Base-by-base conservation (phyloP, 2,888 invertebrate species). In the Perizoma affinitatum region DNA sequence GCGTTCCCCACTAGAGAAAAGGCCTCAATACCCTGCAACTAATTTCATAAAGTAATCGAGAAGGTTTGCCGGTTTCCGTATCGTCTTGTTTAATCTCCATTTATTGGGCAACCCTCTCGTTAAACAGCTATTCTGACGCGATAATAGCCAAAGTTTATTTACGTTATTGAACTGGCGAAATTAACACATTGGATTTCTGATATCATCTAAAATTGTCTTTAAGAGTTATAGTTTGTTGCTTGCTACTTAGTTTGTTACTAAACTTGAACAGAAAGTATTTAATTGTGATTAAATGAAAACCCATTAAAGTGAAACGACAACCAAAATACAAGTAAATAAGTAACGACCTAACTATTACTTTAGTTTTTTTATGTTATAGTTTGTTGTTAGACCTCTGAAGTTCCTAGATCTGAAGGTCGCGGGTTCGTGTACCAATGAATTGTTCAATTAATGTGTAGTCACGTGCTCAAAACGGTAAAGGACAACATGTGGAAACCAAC, bases 51-150 rank as follows among this genome's bases (percentile, higher is more conserved):
- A 87, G 83, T 84, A 83, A 86, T 86, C 82, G 84, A 77, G 80
- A 78, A 84, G 82, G 82, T 40, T 81, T 75, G 72, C 78, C 79
- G 83, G 82, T 80, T 78, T 83, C 79, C 80, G 80, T 86, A 88
- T 88, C 84, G 81, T 79, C 84, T 83, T 84, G 87, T 86, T 88
- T 88, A 88, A 89, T 90, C 89, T 88, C 78, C 81, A 87, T 88
- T 87, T 82, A 84, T 82, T 83, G 83, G 80, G 78, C 80, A 80
- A 79, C 86, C 82, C 84, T 81, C 85, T 87, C 86, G 87, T 86
- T 84, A 85, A 87, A 87, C 81, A 84, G 78, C 84, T 86, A 87
- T 87, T 87, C 85, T 86, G 86, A 88, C 82, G 88, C 87, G 89
- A 84, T 88, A 88, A 89, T 86, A 84, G 87, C 80, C 76, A 78